Evolutionary conservation across 1,140 invertebrate species (phyloP), one percentile per base, ranked within the genome.

Genomic region (Heliconius nattereri): DNA sequence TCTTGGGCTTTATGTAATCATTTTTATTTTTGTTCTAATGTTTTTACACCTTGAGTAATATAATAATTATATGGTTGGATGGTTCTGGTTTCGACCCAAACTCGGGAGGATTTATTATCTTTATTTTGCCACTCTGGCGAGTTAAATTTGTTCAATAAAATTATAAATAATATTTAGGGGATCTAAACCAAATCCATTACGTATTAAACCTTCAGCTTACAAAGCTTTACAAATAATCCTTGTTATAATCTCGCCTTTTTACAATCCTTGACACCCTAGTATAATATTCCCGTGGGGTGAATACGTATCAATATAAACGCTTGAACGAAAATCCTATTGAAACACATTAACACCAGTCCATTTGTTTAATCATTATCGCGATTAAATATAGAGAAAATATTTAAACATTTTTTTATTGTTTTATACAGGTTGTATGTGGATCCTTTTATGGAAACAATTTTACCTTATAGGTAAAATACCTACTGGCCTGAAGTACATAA

Each of bases 221-320:
- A 66, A 66, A 66, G 57, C 57, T 66, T 66, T 26, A 26, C 11
- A 26, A 26, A 26, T 66, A 66, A 66, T 66, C 60, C 60, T 66
- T 6, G 60, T 29, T 26, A 66, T 66, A 29, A 57, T 66, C 23
- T 29, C 3, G 23, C n/a, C 11, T 29, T 66, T 26, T 66, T 26
- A 66, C 23, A 29, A 26, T 66, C 3, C 60, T 66, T 66, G 8
- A 26, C 26, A 66, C 60, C 60, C 23, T 26, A 66, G 11, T 26
- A 13, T 26, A 29, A 66, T 13, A 66, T 66, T 66, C 11, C 60
- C 60, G 19, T 13, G 23, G 60, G 60, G 60, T 26, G 60, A 11
- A n/a, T 57, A 57, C 54, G 54, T 66, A 26, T 29, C 11, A 66
- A 29, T 66, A 26, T 29, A 66, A 3, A 29, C 60, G 26, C 8